Evolutionary conservation across 2,113 vertebrate genomes (phyloP).

Genomic region (Dasyornis broadbenti): DNA sequence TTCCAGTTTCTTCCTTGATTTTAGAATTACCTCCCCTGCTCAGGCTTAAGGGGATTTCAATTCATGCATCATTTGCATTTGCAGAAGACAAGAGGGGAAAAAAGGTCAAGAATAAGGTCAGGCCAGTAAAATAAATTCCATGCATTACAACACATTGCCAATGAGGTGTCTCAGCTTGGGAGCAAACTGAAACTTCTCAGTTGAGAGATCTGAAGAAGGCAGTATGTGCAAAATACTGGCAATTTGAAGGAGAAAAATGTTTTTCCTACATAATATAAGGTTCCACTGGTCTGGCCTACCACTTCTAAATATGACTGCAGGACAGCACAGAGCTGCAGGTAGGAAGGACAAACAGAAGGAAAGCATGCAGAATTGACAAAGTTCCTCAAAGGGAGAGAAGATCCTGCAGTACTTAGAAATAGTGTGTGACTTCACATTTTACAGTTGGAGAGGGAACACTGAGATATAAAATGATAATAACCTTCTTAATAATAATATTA

Average conservation of each 20-base stretch:
- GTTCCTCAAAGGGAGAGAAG: neutral
- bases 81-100: conserved; percentile 27
- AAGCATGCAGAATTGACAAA: conserved; percentile 33
- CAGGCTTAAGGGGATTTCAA: conserved; percentile 53
- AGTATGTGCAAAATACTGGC: neutral
- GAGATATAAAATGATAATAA: neutral
- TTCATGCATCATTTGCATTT: conserved; percentile 49
- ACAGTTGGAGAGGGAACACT: neutral
- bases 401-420: neutral
- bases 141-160: conserved; percentile 26
- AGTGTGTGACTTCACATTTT: neutral
- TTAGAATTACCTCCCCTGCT: conserved; percentile 61
- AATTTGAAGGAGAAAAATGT: neutral
- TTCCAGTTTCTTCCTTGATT: conserved; percentile 56
- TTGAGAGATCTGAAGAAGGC: neutral
- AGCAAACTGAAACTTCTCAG: conserved; percentile 9
- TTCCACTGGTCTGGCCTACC: neutral
- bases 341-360: conserved; percentile 30
- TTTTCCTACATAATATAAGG: neutral
- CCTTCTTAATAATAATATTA: neutral
- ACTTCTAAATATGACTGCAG: neutral
- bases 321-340: conserved; percentile 7
- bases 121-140: conserved; percentile 37
- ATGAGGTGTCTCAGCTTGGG: neutral
- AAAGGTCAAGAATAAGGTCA: conserved; percentile 57